Evolutionary conservation across 2,113 vertebrate genomes (phyloP), one percentile per base, ranked within the genome.

Genomic region (Upupa epops): DNA sequence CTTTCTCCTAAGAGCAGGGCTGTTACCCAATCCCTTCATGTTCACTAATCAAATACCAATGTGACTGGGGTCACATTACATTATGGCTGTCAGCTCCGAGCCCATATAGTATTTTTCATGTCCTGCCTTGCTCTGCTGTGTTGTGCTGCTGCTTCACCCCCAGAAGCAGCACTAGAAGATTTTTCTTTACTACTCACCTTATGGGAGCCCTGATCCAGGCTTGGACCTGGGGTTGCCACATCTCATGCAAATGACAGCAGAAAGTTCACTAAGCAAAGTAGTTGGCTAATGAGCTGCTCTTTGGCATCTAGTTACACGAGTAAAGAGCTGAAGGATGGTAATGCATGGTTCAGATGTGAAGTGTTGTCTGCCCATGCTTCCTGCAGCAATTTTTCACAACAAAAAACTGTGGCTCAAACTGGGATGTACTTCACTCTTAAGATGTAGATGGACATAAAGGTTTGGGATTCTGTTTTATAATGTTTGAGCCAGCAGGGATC

Each of bases 11-110:
- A 68, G 60, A 86, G 90, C 79, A 81, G 52, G 56, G 72, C 86
- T 88, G 79, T 86, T 94, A 83, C 86, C 76, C 76, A 85, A 16
- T 92, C 68, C 84, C 77, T 66, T 48, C 1, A 3, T 19, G 9
- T 92, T 96, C 6, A 11, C 86, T 94, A 95, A 95, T 94, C 93
- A 91, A 92, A 95, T 95, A 86, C 83, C 93, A 93, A 1, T 60
- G 64, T 86, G 93, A 61, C 91, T 95, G 76, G 90, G 91, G 93
- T 94, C 94, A 95, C 72, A 37, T 96, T 94, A 89, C 83, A 45
- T 90, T 74, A 40, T 77, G 81, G 85, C 87, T 95, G 93, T 92
- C 92, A 94, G 90, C 58, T 77, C 54, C 68, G 65, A 86, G 79
- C 13, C 9, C 76, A 58, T 56, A 56, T 79, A 81, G 54, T 88